Conservation (phyloP, 2,888 invertebrate species). For the Drosophila atripex region DNA sequence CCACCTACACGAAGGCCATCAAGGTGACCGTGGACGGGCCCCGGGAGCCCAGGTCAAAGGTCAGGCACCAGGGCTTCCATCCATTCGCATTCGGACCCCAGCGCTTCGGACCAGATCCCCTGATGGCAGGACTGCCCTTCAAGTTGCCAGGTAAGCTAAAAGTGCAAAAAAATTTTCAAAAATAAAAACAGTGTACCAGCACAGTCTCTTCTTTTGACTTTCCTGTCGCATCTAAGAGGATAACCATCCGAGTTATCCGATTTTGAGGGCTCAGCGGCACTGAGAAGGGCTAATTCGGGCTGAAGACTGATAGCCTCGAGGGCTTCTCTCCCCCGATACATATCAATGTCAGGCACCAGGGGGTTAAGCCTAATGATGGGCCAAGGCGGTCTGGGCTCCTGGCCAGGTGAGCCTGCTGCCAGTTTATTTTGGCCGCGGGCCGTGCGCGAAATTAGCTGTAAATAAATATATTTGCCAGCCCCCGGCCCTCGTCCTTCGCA, state of each 20-base stretch:
- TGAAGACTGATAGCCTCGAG: slow-evolving; percentile 48
- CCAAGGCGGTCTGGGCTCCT: not conserved
- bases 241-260: not conserved
- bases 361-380: not conserved
- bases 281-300: not conserved
- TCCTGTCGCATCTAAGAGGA: not conserved
- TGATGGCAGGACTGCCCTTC: slow-evolving; percentile 91
- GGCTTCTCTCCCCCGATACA: slow-evolving; percentile 29
- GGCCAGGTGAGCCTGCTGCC: slow-evolving; percentile 42
- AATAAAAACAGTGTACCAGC: not conserved
- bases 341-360: slow-evolving; percentile 50
- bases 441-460: slow-evolving; percentile 56
- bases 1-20: slow-evolving; percentile 98
- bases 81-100: slow-evolving; percentile 94
- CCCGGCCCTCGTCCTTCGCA: slow-evolving; percentile 4
- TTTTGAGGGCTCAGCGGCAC: not conserved
- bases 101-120: slow-evolving; percentile 92
- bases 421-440: slow-evolving; percentile 50
- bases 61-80: slow-evolving; percentile 94
- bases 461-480: slow-evolving; percentile 49
- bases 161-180: no score
- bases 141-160: slow-evolving; percentile 89
- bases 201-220: not conserved
- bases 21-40: slow-evolving; percentile 99
- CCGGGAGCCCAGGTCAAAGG: slow-evolving; percentile 97